Evolutionary conservation across 2,888 invertebrate genomes (phyloP), one percentile per base, ranked within the genome.

Genomic region (Acholoe squamosa): DNA sequence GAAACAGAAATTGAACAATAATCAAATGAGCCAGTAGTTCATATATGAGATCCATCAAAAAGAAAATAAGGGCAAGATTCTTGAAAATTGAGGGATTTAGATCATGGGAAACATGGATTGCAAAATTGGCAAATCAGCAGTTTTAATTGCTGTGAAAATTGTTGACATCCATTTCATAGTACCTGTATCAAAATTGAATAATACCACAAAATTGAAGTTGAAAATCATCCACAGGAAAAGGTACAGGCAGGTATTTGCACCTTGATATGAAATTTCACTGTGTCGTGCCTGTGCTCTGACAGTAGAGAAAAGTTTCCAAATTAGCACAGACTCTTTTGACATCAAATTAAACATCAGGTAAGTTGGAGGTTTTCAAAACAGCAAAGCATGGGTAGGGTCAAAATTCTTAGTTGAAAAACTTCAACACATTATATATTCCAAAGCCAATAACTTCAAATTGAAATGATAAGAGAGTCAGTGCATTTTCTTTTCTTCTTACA

Each of bases 401-500:
- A 86, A 86, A n/a, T 86, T 86, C 86, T 86, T 56, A 86, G 86
- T 86, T n/a, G 16, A 51, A 52, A 86, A 86, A 54, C 80, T 34
- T 80, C 34, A 80, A 80, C 80, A 80, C 80, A 43, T 80, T 43
- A 43, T 80, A 19, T n/a, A n/a, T 54, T 54, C 0, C 10, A 86
- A 86, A 86, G 28, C 54, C 28, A 51, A 31, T 5, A 33, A 54
- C 16, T 7, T 56, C 86, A 52, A 86, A 86, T 54, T 86, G 86
- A 86, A 86, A 86, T 19, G 54, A 86, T 86, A 86, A 86, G 86
- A 86, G 86, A 86, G 86, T 86, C 86, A 86, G 86, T 86, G 86
- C 86, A 54, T 14, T 54, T 86, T 84, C 25, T n/a, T 10, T 43
- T 43, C 84, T 34, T 34, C 43, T 28, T 16, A 43, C n/a, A 84